Conservation (phyloP, 2,113 vertebrate species). For the Xenopus tropicalis region UCB_Xtro_10.0 CM004445.2:140402001-140402500, state of each 20-base stretch:
- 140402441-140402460: background rate
- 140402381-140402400: background rate
- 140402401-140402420: background rate
- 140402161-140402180: background rate
- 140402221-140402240: slow-evolving; percentile 31
- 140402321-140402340: slow-evolving; percentile 14
- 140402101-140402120: background rate
- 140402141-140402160: no score
- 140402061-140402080: background rate
- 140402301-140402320: slow-evolving; percentile 19
- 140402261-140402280: slow-evolving; percentile 35
- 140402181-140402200: slow-evolving; percentile 10
- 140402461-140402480: background rate
- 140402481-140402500: no score
- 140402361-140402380: slow-evolving; percentile 10
- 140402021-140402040: no score
- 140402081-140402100: slow-evolving; percentile 1
- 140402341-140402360: background rate
- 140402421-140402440: background rate
- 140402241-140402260: slow-evolving; percentile 41
- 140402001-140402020: no score
- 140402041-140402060: no score
- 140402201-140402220: slow-evolving; percentile 8
- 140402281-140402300: slow-evolving; percentile 35
- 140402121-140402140: no score